A percentile compares a stretch with the other conserved stretches of the same genome.
Evolutionary conservation across 2,113 vertebrate species (phyloP).

Genomic region (Spheniscus mendiculus): DNA sequence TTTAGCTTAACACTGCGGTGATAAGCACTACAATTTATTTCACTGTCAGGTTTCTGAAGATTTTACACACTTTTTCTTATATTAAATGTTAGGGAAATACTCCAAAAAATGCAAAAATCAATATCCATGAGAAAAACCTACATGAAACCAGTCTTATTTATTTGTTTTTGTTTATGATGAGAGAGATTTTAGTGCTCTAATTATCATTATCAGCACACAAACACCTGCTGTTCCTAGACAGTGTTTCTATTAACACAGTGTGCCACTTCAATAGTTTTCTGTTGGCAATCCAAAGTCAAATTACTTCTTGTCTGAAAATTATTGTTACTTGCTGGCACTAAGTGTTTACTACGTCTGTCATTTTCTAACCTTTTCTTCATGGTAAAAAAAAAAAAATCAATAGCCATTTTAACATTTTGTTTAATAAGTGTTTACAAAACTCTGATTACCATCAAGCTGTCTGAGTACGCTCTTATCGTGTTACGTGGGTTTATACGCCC

Average conservation of each 20-base stretch:
- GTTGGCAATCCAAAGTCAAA: constrained; percentile 33
- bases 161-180: constrained; percentile 1
- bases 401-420: not conserved
- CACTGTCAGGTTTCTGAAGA: not conserved
- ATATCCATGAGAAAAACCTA: not conserved
- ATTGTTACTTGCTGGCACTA: not conserved
- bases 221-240: constrained; percentile 40
- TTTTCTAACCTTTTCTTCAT: constrained; percentile 20
- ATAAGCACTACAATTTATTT: not conserved
- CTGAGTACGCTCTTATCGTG: fast-evolving
- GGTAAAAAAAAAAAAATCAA: not conserved
- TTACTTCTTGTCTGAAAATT: constrained; percentile 39
- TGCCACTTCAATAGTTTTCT: constrained; percentile 40
- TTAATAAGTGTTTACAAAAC: not conserved
- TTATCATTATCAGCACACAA: constrained; percentile 55
- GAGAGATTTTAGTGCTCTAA: constrained; percentile 20
- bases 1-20: not conserved
- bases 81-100: not conserved
- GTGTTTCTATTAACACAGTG: constrained; percentile 25
- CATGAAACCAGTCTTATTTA: not conserved
- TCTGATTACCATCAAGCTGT: not conserved
- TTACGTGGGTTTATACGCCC: not conserved
- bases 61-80: not conserved
- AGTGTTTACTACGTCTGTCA: not conserved
- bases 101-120: not conserved